Percentiles rank a stretch among this genome's conserved stretches.
phyloP scores from a whole-genome alignment of 2,113 vertebrate species.

The Psilopsiagon aymara region DNA sequence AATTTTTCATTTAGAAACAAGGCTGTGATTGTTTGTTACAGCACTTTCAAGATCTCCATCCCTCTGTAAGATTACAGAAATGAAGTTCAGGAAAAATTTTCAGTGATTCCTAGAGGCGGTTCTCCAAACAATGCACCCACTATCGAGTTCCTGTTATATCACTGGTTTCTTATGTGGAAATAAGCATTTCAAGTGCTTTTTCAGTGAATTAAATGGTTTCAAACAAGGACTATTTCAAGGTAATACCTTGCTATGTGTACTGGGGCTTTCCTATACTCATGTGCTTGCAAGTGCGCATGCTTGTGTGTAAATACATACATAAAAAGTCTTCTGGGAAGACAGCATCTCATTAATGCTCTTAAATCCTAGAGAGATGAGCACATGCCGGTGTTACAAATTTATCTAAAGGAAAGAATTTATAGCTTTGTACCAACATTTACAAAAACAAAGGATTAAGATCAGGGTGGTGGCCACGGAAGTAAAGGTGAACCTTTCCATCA shows the following conservation, averaged over 20 bases:
- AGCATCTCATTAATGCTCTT: neutral
- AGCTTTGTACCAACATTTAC: neutral
- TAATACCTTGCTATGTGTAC: neutral
- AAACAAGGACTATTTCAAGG: neutral
- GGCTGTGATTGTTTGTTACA: neutral
- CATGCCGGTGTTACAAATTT: neutral
- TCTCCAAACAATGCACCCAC: neutral
- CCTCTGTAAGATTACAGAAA: neutral
- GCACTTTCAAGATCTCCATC: neutral
- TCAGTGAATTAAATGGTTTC: neutral
- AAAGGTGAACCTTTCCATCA: neutral
- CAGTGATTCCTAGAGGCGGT: neutral
- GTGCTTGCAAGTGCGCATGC: fast-evolving
- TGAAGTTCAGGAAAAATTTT: neutral
- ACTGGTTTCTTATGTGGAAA: neutral
- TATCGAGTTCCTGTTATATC: neutral
- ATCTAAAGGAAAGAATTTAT: neutral
- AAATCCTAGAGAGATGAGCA: neutral
- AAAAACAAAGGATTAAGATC: neutral
- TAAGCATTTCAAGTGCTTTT: neutral
- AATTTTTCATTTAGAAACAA: neutral
- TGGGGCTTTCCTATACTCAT: neutral
- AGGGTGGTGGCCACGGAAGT: neutral
- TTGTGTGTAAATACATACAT: neutral
- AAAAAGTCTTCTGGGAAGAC: neutral